Base-by-base conservation (phyloP, 2,797 vertebrate species). In the Anas bahamensis region DNA sequence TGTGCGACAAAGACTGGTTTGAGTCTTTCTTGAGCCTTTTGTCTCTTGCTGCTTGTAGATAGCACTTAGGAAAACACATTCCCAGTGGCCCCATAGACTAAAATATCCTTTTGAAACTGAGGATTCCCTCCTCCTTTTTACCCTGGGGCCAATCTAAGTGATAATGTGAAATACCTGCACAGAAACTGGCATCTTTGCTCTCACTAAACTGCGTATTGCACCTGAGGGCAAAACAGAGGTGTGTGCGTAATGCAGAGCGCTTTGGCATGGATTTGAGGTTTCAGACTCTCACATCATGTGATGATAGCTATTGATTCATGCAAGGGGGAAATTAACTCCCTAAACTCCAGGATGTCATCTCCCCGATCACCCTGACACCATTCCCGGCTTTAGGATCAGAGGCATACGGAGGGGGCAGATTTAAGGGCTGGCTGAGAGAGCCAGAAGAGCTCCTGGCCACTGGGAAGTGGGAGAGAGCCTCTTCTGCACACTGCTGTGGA, bases 81-180 rank as follows among this genome's bases (percentile, higher is more conserved):
- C 90, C 83, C 87, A 60, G 53, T 88, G 86, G 93, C 93, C 92
- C 79, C 56, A 33, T 3, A 44, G 64, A 84, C 71, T 76, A 89
- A 61, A 94, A 95, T 78, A 95, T 87, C 90, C 89, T 96, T 93
- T 95, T 85, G 84, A 95, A 92, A 90, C 50, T 0, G 75, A 94
- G 60, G 81, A 80, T 94, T 96, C 93, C 92, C 82, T 88, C 86
- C 95, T 84, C 95, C 88, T 90, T 91, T 87, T 90, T 7, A 31
- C 80, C 96, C 90, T 9, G 65, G 72, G 93, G 96, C 66, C 15
- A 80, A 96, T 93, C 94, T 48, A 26, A 81, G 79, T 50, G 96
- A 95, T 87, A 88, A 95, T 31, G 91, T 19, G 88, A 95, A 92
- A 94, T 83, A 89, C 93, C 95, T 93, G 83, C 93, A 39, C 81